Evolutionary conservation across 2,113 vertebrate genomes (phyloP).

Genomic region (Rhea pennata): DNA sequence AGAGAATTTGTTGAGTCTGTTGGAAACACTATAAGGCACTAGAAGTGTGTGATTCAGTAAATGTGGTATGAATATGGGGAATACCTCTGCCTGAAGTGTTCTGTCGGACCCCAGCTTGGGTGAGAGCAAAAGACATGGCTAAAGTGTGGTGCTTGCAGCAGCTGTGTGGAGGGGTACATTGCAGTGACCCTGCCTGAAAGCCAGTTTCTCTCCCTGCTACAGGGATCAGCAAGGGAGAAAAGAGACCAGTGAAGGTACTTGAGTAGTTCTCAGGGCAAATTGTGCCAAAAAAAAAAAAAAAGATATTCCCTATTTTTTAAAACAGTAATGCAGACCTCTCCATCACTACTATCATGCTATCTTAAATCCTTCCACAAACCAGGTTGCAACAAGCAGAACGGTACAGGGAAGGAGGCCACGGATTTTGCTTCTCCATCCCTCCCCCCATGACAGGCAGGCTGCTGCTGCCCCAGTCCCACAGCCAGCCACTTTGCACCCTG

Average conservation of each 20-base stretch:
- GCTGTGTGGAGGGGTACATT: fast-evolving
- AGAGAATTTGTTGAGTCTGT: background rate
- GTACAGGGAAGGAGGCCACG: background rate
- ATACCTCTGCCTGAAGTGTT: background rate
- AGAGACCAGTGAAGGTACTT: background rate
- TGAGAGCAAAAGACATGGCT: background rate
- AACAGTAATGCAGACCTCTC: background rate
- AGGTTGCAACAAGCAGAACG: background rate
- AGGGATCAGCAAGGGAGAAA: background rate
- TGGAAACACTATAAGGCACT: background rate
- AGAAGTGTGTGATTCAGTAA: background rate
- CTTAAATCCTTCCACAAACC: background rate
- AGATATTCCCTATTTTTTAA: background rate
- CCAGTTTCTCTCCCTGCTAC: background rate
- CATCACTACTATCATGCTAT: fast-evolving
- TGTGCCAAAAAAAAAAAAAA: background rate
- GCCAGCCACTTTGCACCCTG: background rate
- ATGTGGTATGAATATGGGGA: background rate
- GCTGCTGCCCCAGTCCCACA: background rate
- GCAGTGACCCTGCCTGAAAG: background rate
- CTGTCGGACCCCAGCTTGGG: background rate
- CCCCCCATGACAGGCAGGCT: too few relatives aligned
- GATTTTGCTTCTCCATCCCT: background rate
- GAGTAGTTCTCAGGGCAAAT: background rate
- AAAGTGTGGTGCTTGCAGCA: background rate